These are phyloP conservation scores for Vanessa atalanta DNA, from an alignment of 1,140 invertebrate genomes.

Conservation along the genomic window DNA sequence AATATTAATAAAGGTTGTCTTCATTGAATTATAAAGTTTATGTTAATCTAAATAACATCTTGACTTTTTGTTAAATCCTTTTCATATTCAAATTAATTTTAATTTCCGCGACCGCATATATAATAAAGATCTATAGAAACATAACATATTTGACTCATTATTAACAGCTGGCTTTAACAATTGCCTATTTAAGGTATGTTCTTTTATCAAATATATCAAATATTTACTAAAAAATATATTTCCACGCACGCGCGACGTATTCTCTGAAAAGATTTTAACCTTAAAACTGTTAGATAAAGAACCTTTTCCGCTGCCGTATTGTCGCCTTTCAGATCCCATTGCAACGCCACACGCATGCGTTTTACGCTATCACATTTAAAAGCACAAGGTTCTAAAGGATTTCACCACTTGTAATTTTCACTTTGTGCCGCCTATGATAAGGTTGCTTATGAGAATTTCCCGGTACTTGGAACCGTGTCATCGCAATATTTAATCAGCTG, in stretches of 20 bases:
- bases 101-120: neutral
- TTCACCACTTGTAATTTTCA: conserved; percentile 10
- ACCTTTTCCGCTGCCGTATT: conserved; percentile 5
- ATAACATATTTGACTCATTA: neutral
- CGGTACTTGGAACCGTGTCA: conserved; percentile 52
- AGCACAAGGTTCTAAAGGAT: conserved; percentile 32
- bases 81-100: conserved; percentile 3
- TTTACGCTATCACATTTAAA: conserved; percentile 16
- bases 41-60: neutral
- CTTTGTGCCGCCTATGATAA: conserved; percentile 34
- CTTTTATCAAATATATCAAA: conserved; percentile 19
- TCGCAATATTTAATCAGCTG: conserved; percentile 73
- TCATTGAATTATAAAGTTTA: too few relatives aligned
- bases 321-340: conserved; percentile 11
- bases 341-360: conserved; percentile 44
- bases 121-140: too few relatives aligned
- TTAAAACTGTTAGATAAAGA: conserved; percentile 15
- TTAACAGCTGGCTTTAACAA: neutral
- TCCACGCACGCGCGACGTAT: conserved; percentile 37
- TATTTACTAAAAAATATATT: conserved; percentile 20
- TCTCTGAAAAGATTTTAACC: neutral
- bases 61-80: neutral
- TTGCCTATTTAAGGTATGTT: neutral
- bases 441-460: conserved; percentile 49
- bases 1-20: too few relatives aligned